Evolutionary conservation across 2,888 invertebrate genomes (phyloP), one percentile per base, ranked within the genome.

Genomic region (Pollenia griseotomentosa): DNA sequence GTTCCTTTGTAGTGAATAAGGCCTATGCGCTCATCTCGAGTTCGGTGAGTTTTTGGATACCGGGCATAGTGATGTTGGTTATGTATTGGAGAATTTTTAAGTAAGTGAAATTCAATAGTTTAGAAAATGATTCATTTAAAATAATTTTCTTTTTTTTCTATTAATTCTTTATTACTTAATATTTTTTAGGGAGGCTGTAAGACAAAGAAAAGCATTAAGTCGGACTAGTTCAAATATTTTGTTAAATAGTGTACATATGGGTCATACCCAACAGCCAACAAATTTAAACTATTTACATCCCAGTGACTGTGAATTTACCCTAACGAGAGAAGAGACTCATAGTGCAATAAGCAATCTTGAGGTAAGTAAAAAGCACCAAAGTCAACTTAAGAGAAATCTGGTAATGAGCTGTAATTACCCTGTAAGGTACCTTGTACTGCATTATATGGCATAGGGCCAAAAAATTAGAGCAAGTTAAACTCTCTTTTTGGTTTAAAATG

Each of bases 21-120:
- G 96, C 97, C 51, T 98, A 98, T 92, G 97, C 97, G 10, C 95
- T 98, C 83, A 96, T 98, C 87, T 97, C 97, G 70, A 98, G 97
- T 83, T 97, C 97, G 88, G 96, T 98, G 55, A 97, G 97, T 48
- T 98, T 98, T 93, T 98, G 98, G 98, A 97, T 98, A 93, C 98
- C 98, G 7, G 97, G 97, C 89, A 93, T 97, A 79, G 97, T 98
- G 46, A 98, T 98, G 98, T 96, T 98, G 90, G 96, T 97, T 65
- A 98, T 98, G 96, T 98, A 98, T 94, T 97, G 95, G 94, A 95
- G 96, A 91, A 97, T 97, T 92, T 96, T 96, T 92, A 94, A 93
- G 93, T 94, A 90, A 91, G 91, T 92, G 53, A 1, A 7, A 4
- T 33, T 33, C 6, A 33, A 33, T 33, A 6, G 55, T 2, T 7